Base-by-base conservation (phyloP, 2,888 invertebrate genomes). In the Agrotis exclamationis region DNA sequence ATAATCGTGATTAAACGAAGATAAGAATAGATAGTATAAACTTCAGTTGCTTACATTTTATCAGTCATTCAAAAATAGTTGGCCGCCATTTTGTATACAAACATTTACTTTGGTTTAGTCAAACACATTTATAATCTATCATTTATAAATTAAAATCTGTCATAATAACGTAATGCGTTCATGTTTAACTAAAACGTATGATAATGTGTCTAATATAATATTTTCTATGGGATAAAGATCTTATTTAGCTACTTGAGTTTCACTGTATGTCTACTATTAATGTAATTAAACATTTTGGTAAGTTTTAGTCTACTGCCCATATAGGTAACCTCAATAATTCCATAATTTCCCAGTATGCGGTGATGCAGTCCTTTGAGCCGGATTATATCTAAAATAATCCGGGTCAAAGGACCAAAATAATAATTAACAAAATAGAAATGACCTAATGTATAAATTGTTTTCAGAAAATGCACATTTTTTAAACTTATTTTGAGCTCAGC, bases 51-150 rank as follows among this genome's bases (percentile, higher is more conserved):
- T 59, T 51, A 56, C n/a, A 73, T 48, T 63, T 83, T 81, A 84
- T 85, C 79, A 73, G 73, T 65, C 67, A 76, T 28, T 70, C 48
- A 72, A 75, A 77, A 82, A 76, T 78, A 80, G 72, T 68, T 53
- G 63, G 56, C 59, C 60, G 45, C 39, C 56, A 58, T 76, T 70
- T 72, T 68, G 74, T 75, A 53, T 58, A 39, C 81, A 76, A 83
- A 75, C 45, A 68, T 67, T 82, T 74, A 50, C 74, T 44, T 63
- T 65, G 63, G 63, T 67, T 62, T 62, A 51, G 16, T 33, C 64
- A 67, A 63, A 80, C 66, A 68, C 54, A 28, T 51, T 48, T 62
- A 57, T 70, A 28, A 51, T 62, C 44, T 64, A 66, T 66, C n/a
- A 33, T 62, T 73, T 39, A 47, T 44, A 68, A 59, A 66, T 67